Evolutionary conservation across 2,113 vertebrate genomes (phyloP).

Genomic region (Gymnorhina tibicen): DNA sequence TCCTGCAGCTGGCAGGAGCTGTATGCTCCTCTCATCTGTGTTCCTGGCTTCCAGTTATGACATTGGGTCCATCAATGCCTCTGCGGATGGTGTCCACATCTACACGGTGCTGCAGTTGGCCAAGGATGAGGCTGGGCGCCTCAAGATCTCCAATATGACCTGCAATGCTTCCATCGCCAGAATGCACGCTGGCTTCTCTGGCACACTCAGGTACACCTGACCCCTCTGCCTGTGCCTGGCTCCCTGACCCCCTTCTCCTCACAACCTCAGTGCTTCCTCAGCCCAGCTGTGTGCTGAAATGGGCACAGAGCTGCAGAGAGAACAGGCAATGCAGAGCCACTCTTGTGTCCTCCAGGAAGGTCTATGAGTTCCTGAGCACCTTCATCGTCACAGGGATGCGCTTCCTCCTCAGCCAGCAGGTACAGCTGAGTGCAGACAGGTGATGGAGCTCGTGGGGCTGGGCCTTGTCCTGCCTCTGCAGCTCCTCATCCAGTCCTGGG

Average conservation of each 20-base stretch:
- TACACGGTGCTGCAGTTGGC: slow-evolving; percentile 78
- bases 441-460: rapidly evolving
- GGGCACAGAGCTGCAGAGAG: neutral
- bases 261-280: neutral
- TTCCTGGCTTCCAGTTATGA: slow-evolving; percentile 76
- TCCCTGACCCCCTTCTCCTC: neutral
- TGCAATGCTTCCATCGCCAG: slow-evolving; percentile 82
- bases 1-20: neutral
- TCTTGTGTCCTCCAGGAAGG: slow-evolving; percentile 74
- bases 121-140: slow-evolving; percentile 77
- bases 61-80: slow-evolving; percentile 85
- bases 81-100: slow-evolving; percentile 87
- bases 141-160: slow-evolving; percentile 87
- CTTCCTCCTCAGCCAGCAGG: slow-evolving; percentile 88
- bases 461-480: neutral
- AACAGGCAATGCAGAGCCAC: neutral
- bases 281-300: neutral
- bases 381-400: slow-evolving; percentile 88
- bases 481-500: neutral
- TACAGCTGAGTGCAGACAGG: neutral
- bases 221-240: neutral
- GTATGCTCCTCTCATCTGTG: neutral
- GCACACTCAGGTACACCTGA: slow-evolving; percentile 82
- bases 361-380: slow-evolving; percentile 83
- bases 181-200: slow-evolving; percentile 83